Evolutionary conservation across 2,888 invertebrate genomes (phyloP).

Genomic region (Agrenia bidenticulata): DNA sequence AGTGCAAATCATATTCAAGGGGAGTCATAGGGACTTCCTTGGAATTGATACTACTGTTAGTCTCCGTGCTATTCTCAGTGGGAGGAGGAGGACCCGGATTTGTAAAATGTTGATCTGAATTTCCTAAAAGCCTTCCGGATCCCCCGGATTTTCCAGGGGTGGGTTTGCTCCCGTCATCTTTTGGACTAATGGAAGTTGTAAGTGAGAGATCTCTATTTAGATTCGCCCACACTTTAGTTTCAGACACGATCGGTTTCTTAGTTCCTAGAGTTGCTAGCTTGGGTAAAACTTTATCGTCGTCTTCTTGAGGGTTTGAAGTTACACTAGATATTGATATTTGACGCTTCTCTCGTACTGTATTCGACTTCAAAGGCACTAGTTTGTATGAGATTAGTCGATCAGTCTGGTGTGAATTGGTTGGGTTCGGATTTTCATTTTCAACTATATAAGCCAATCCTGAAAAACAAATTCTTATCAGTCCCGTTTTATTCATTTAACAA

Average conservation of each 20-base stretch:
- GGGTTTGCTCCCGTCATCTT: too few species aligned
- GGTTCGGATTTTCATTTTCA: neutral
- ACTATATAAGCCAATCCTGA: slow-evolving; percentile 7
- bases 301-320: neutral
- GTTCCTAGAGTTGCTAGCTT: neutral
- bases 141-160: too few species aligned
- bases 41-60: too few species aligned
- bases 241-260: neutral
- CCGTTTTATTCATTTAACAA: neutral
- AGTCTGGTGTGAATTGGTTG: neutral
- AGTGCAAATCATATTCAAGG: neutral
- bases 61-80: too few species aligned
- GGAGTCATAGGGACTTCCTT: too few species aligned
- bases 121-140: too few species aligned
- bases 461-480: neutral
- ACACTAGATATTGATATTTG: neutral
- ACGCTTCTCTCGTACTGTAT: neutral
- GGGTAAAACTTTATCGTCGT: neutral
- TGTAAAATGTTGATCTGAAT: too few species aligned
- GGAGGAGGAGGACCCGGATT: too few species aligned
- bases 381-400: neutral
- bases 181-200: too few species aligned
- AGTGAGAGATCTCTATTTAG: too few species aligned
- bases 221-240: too few species aligned
- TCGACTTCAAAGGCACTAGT: neutral